A percentile compares a stretch with the other conserved stretches of the same genome.
Conservation (phyloP, 2,797 vertebrate genomes). For the Ptychadena robeensis region DNA sequence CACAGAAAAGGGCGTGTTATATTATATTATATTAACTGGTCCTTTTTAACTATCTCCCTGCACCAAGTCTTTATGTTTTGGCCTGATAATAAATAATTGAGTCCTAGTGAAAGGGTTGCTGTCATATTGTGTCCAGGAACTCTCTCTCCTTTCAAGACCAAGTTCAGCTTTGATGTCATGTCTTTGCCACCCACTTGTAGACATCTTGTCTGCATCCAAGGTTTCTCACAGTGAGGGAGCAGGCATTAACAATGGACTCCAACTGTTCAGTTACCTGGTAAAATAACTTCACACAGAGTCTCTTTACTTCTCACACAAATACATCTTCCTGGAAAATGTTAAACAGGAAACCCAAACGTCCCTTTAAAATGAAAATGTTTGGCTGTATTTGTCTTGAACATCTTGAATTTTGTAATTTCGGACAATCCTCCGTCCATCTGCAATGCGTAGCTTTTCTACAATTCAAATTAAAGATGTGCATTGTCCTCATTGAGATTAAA, state of each 20-base stretch:
- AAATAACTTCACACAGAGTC: constrained; percentile 33
- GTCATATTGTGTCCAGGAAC: constrained; percentile 15
- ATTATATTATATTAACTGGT: too few species aligned
- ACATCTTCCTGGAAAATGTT: constrained; percentile 47
- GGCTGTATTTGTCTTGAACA: neutral
- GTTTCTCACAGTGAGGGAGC: constrained; percentile 37
- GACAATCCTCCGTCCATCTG: neutral
- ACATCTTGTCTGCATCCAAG: constrained; percentile 50
- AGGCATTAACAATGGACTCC: constrained; percentile 46
- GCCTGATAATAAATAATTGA: neutral
- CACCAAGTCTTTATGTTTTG: neutral
- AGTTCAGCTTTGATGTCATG: constrained; percentile 47
- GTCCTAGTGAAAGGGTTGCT: neutral
- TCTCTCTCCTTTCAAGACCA: constrained; percentile 29
- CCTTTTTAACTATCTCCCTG: too few species aligned
- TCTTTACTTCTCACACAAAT: constrained; percentile 39
- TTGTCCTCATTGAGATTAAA: neutral
- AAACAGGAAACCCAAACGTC: constrained; percentile 39
- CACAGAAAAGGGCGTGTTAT: neutral
- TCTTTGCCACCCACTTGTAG: constrained; percentile 34
- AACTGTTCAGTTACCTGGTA: constrained; percentile 48
- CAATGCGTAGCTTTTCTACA: neutral
- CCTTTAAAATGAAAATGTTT: constrained; percentile 2
- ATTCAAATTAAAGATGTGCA: neutral
- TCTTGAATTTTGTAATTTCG: neutral